Conservation (phyloP, 2,113 vertebrate species). For the Himantopus leucocephalus region DNA sequence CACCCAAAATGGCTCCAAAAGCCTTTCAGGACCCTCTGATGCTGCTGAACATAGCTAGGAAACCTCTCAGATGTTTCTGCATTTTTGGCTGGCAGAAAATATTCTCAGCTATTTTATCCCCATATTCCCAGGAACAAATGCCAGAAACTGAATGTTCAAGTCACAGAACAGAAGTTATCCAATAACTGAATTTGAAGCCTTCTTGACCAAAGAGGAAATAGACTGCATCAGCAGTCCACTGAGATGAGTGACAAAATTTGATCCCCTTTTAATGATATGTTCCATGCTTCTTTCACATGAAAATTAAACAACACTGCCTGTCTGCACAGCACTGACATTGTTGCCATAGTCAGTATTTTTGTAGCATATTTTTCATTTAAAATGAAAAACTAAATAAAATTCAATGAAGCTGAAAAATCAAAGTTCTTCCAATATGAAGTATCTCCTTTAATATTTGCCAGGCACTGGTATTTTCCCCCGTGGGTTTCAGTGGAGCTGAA, state of each 20-base stretch:
- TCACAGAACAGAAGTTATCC: conserved; percentile 52
- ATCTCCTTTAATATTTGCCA: not conserved
- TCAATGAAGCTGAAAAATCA: not conserved
- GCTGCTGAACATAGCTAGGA: conserved; percentile 51
- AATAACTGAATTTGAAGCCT: conserved; percentile 27
- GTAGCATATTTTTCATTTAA: not conserved
- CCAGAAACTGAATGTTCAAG: conserved; percentile 61
- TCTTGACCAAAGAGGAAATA: conserved; percentile 45
- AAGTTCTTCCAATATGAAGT: not conserved
- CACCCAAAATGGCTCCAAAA: conserved; percentile 57
- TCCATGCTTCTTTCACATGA: not conserved
- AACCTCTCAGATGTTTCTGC: conserved; percentile 62
- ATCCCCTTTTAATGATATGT: conserved; percentile 2
- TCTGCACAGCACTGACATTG: not conserved
- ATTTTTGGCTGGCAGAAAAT: conserved; percentile 63
- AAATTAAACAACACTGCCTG: not conserved
- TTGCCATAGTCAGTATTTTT: not conserved
- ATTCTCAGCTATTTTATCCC: conserved; percentile 64
- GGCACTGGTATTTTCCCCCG: not conserved
- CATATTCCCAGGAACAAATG: conserved; percentile 68
- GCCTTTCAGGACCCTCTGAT: conserved; percentile 47
- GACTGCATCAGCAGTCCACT: conserved; percentile 32
- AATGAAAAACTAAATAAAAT: not conserved
- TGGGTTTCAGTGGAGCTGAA: not conserved
- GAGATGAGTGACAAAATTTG: conserved; percentile 9